Base-by-base conservation (phyloP, 2,113 vertebrate species). In the Tachycineta bicolor region DNA sequence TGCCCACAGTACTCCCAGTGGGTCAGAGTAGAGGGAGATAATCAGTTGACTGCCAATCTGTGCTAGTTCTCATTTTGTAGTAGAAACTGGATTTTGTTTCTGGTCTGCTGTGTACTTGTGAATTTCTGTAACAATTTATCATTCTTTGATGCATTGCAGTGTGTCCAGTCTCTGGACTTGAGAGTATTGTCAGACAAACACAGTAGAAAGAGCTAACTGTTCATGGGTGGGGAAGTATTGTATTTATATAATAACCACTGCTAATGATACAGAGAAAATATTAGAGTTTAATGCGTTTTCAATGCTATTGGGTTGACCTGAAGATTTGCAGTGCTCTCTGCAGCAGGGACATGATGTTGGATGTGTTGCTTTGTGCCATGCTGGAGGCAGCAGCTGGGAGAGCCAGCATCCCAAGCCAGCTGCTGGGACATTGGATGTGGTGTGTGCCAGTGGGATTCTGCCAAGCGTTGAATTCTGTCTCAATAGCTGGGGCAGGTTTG, bases 371-470 rank as follows among this genome's bases (percentile, higher is more conserved):
- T 46, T 79, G 23, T 58, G 58, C 59, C 25, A 1, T 64, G 55
- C n/a, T 84, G 64, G 75, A 47, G 79, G 31, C 33, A 67, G 34
- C 64, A 69, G 34, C 23, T 64, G 20, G 41, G 52, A 68, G 34
- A 60, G 33, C 50, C 46, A 16, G n/a, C 11, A 8, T 33, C 7
- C 7, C 37, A 47, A 47, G 29, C 3, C 4, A 53, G 34, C 63
- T 77, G 62, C 55, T 50, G 52, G 29, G 59, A 33, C 0, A 0
- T 12, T 0, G 0, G 11, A 33, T 33, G 9, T 12, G 7, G 10
- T 0, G 0, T 1, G 9, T 64, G 26, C 53, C 62, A 31, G 10
- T 1, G 2, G 39, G 31, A 56, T 22, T 87, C 44, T 64, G 67
- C 63, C 15, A 34, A 49, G 24, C 6, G 2, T 56, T 68, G 44